Percentiles rank a stretch among this genome's conserved stretches.
Evolutionary conservation across 2,797 vertebrate species (phyloP).

Genomic region (Poecilia velifera): DNA sequence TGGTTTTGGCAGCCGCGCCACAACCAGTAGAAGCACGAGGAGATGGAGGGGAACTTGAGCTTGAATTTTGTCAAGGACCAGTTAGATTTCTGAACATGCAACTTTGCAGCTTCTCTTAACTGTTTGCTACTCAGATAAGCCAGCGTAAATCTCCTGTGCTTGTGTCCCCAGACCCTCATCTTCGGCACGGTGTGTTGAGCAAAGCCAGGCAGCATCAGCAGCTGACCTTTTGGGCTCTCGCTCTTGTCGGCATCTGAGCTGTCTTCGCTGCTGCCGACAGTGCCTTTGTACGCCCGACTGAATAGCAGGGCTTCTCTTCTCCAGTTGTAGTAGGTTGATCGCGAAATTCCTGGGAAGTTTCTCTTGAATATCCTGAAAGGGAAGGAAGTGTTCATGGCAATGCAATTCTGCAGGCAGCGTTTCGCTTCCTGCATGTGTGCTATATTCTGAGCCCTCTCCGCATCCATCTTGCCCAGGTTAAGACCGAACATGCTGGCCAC

Average conservation of each 20-base stretch:
- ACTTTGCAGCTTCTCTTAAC: slow-evolving; percentile 84
- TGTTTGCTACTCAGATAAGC: slow-evolving; percentile 86
- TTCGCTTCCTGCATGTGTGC: slow-evolving; percentile 93
- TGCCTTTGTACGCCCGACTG: slow-evolving; percentile 72
- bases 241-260: slow-evolving; percentile 76
- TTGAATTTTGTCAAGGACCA: slow-evolving; percentile 90
- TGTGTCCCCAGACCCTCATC: slow-evolving; percentile 60
- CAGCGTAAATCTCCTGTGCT: slow-evolving; percentile 64
- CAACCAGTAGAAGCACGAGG: slow-evolving; percentile 88
- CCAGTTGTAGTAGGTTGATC: slow-evolving; percentile 98
- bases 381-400: slow-evolving; percentile 88
- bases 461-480: slow-evolving; percentile 61
- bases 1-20: slow-evolving; percentile 81
- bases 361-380: slow-evolving; percentile 93
- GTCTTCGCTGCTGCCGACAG: slow-evolving; percentile 72
- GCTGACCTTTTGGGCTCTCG: slow-evolving; percentile 69
- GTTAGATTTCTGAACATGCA: slow-evolving; percentile 80
- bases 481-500: slow-evolving; percentile 74
- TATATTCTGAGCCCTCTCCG: slow-evolving; percentile 75
- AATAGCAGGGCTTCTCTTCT: slow-evolving; percentile 89
- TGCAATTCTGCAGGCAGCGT: slow-evolving; percentile 89
- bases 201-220: slow-evolving; percentile 1
- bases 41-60: slow-evolving; percentile 87
- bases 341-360: slow-evolving; percentile 92
- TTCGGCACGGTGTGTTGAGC: slow-evolving; percentile 37